Evolutionary conservation across 2,888 invertebrate species (phyloP), one percentile per base, ranked within the genome.

Genomic region (Xestia sexstrigata): DNA sequence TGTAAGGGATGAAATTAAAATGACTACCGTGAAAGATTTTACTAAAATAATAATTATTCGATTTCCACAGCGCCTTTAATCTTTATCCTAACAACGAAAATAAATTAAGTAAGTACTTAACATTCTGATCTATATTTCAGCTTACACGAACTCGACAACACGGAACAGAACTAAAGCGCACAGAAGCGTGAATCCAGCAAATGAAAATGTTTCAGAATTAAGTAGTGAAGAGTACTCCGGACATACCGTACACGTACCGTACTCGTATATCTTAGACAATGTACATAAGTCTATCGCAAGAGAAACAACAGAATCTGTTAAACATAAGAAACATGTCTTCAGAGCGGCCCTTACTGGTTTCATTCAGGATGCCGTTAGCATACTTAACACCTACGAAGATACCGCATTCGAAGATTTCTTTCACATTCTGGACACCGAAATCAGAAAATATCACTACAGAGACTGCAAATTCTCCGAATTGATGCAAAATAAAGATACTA

Each of bases 401-500:
- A 74, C 90, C 0, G 92, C 92, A 39, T 86, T 95, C 15, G 85
- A 91, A 86, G 84, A 91, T 1, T 73, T 92, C 0, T 79, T 92
- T 2, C 70, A 79, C 0, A 76, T 90, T 0, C 13, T 93, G 0
- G 86, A 91, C 13, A 84, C 84, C 4, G 94, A 94, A 90, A 63
- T 93, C 0, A 89, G 89, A 23, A 92, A 90, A 73, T 90, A 90
- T 62, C 88, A 93, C 30, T 91, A 91, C 58, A 87, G 82, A 55
- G 91, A 91, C 3, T 91, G 90, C 20, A 90, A 89, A 30, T 90
- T 93, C 35, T 82, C 91, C 5, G 92, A 93, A 66, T 45, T 93
- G 20, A 68, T 89, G 0, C 78, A 89, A 39, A 89, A 92, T 74
- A 42, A 74, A 1, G 74, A 88, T 3, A 55, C 91, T 0, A 89